Percentiles rank a stretch among this genome's conserved stretches.
These are phyloP conservation scores for Oryzias sinensis DNA, from an alignment of 2,797 vertebrate genomes.

Conservation along the genomic window DNA sequence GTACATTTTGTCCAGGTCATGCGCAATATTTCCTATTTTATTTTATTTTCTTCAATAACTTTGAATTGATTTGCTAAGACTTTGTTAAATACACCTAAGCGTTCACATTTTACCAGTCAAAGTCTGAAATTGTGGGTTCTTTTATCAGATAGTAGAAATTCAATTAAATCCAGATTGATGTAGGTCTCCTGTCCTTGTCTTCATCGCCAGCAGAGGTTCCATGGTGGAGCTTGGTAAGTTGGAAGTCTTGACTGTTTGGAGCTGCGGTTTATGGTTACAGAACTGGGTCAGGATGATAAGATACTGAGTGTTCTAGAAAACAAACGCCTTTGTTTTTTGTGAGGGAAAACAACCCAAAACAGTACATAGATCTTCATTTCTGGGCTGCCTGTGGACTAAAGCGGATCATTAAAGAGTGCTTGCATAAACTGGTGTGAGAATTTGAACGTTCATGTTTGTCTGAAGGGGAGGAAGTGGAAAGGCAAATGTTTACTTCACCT, in stretches of 20 bases:
- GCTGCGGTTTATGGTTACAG: conserved; percentile 42
- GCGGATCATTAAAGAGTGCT: conserved; percentile 9
- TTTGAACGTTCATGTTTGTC: conserved; percentile 3
- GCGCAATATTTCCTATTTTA: too few species aligned
- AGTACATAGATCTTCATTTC: not conserved
- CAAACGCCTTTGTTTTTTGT: conserved; percentile 28
- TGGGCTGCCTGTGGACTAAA: conserved; percentile 14
- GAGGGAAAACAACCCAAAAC: conserved; percentile 27
- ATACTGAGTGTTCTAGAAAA: conserved; percentile 65
- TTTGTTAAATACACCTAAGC: too few species aligned
- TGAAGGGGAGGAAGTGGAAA: not conserved
- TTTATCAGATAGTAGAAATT: too few species aligned
- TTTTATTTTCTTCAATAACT: too few species aligned
- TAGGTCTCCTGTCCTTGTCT: too few species aligned
- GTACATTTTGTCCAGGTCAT: too few species aligned
- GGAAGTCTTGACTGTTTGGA: conserved; percentile 17
- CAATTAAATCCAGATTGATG: too few species aligned
- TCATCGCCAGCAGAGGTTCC: too few species aligned
- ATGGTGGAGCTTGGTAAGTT: too few species aligned
- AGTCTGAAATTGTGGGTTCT: too few species aligned
- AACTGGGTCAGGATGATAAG: conserved; percentile 70
- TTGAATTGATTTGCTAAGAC: too few species aligned
- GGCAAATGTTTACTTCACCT: conserved; percentile 4
- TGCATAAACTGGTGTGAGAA: not conserved
- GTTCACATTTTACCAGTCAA: too few species aligned